phyloP scores from a whole-genome alignment of 2,888 invertebrate species.

The Cryptosula pallasiana region DNA sequence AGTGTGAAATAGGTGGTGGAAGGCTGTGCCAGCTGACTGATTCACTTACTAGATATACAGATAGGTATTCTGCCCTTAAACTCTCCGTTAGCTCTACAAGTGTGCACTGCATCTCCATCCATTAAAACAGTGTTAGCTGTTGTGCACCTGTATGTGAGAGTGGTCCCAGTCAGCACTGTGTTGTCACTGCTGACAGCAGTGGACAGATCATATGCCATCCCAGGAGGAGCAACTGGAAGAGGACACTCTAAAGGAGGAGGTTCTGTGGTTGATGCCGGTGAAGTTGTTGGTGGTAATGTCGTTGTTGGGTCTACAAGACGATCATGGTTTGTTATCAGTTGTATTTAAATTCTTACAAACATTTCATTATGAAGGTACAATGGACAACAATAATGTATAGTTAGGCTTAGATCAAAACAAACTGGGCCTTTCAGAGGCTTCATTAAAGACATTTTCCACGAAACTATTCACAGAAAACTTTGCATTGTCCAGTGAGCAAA shows the following conservation, averaged over 20 bases:
- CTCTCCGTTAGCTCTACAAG: background rate
- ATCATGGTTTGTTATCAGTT: too few species aligned
- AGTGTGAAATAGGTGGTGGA: too few species aligned
- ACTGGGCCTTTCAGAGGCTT: too few species aligned
- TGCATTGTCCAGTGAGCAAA: too few species aligned
- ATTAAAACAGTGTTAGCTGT: background rate
- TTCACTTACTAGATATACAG: background rate
- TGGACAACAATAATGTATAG: too few species aligned
- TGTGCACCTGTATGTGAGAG: background rate
- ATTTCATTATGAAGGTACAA: too few species aligned
- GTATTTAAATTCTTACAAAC: too few species aligned
- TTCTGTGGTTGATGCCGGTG: background rate
- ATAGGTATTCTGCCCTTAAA: background rate
- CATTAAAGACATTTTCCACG: too few species aligned
- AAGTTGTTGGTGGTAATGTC: background rate
- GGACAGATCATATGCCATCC: background rate
- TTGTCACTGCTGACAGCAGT: background rate
- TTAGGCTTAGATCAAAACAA: too few species aligned
- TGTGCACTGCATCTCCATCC: slow-evolving; percentile 22
- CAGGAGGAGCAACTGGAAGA: background rate
- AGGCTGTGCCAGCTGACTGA: too few species aligned
- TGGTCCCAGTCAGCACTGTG: background rate
- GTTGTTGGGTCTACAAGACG: background rate
- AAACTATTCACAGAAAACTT: too few species aligned
- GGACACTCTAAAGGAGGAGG: background rate